Evolutionary conservation across 2,888 invertebrate genomes (phyloP), one percentile per base, ranked within the genome.

Genomic region (Plebejus melissa): DNA sequence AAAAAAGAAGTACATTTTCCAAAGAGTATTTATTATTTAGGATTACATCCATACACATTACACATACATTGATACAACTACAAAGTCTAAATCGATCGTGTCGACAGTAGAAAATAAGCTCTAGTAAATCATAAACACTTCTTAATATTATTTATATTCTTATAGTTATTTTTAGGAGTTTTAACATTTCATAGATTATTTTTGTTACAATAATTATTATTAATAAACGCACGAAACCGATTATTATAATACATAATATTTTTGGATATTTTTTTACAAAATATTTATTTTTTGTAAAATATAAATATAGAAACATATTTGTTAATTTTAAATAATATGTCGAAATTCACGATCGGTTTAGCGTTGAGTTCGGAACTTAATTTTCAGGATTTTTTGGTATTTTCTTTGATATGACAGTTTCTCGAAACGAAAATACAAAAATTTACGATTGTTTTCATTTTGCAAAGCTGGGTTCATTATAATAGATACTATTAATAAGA

Each of bases 41-140:
- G 77, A 79, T 78, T 74, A 75, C 72, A 79, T 79, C 78, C 79
- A 78, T 78, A 79, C 77, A 77, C 79, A 76, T 32, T 22, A 22
- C 22, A 32, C 32, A 32, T 32, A 2, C 22, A 32, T 32, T 2
- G 32, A 2, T 77, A 74, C 69, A 74, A 72, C 76, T 75, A 69
- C 50, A 22, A 50, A 38, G n/a, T 50, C 72, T 72, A 72, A 72
- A 72, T 72, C 72, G 46, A 72, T 72, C 72, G 72, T 54, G 50
- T 71, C 41, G 32, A 72, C 72, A 54, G 38, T 28, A 32, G 13
- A 13, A 65, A 65, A 65, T 65, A 65, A 65, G 36, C 65, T 65
- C 36, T 36, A 65, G 13, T 16, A 65, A 65, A 65, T 13, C 13
- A 65, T 36, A 65, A 65, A 65, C 65, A 36, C 22, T 22, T 0